phyloP scores from a whole-genome alignment of 2,797 vertebrate genomes.

The Pangasius macronema region DNA sequence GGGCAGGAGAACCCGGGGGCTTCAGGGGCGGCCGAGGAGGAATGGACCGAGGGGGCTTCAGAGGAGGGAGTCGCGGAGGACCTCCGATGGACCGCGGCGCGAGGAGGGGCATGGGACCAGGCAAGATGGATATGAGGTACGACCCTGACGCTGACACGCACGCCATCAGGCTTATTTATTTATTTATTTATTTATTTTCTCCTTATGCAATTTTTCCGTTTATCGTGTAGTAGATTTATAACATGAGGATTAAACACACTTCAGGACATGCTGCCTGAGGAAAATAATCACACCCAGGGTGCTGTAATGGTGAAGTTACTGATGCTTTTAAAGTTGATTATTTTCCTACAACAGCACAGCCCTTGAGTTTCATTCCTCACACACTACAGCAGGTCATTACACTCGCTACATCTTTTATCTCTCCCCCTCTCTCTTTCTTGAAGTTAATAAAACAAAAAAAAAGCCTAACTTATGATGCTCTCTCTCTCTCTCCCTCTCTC shows the following conservation, averaged over 20 bases:
- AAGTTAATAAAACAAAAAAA: too few relatives aligned
- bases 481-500: too few relatives aligned
- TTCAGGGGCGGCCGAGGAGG: constrained; percentile 87
- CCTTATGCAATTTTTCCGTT: neutral
- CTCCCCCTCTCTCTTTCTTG: too few relatives aligned
- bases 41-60: constrained; percentile 92
- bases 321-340: neutral
- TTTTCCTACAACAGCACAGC: neutral
- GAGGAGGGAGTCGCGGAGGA: constrained; percentile 80
- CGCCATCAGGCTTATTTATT: too few relatives aligned
- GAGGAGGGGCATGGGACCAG: constrained; percentile 88
- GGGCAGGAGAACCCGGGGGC: constrained; percentile 87
- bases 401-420: neutral
- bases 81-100: constrained; percentile 89
- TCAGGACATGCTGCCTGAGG: neutral
- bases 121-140: constrained; percentile 96
- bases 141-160: neutral
- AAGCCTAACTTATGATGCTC: neutral
- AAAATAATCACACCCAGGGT: neutral
- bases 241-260: neutral
- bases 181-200: neutral
- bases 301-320: neutral
- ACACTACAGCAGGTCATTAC: too few relatives aligned
- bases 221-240: neutral
- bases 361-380: neutral